phyloP scores from a whole-genome alignment of 2,888 invertebrate genomes.

The Ormia ochracea region DNA sequence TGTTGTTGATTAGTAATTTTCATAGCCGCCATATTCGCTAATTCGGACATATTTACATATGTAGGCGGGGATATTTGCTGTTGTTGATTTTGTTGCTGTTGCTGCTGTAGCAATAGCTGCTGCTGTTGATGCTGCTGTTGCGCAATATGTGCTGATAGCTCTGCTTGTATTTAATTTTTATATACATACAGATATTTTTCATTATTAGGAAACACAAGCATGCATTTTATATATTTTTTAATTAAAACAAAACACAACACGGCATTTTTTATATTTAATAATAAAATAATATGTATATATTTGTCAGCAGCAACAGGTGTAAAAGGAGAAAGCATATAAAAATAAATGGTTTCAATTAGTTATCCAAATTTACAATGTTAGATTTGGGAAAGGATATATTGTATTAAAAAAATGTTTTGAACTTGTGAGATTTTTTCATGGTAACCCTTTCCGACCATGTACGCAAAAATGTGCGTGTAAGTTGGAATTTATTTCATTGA shows the following conservation, averaged over 20 bases:
- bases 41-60: conserved; percentile 94
- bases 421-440: conserved; percentile 63
- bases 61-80: conserved; percentile 81
- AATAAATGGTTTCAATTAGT: conserved; percentile 47
- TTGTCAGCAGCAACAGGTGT: conserved; percentile 52
- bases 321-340: conserved; percentile 47
- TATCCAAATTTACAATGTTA: conserved; percentile 56
- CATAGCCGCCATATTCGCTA: conserved; percentile 88
- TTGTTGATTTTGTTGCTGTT: conserved; percentile 63
- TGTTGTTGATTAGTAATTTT: conserved; percentile 80
- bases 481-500: too few species aligned
- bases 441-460: too few species aligned
- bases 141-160: conserved; percentile 74
- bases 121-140: conserved; percentile 69
- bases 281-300: conserved; percentile 6
- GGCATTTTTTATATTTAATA: conserved; percentile 26
- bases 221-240: conserved; percentile 43
- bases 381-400: conserved; percentile 63
- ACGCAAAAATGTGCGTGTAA: too few species aligned
- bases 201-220: conserved; percentile 46
- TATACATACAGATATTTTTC: conserved; percentile 15
- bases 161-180: conserved; percentile 63
- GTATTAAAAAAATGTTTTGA: conserved; percentile 24
- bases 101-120: conserved; percentile 66
- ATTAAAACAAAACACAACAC: conserved; percentile 39